These are phyloP conservation scores for Piezodorus guildinii DNA, from an alignment of 1,140 invertebrate species.

Conservation along the genomic window DNA sequence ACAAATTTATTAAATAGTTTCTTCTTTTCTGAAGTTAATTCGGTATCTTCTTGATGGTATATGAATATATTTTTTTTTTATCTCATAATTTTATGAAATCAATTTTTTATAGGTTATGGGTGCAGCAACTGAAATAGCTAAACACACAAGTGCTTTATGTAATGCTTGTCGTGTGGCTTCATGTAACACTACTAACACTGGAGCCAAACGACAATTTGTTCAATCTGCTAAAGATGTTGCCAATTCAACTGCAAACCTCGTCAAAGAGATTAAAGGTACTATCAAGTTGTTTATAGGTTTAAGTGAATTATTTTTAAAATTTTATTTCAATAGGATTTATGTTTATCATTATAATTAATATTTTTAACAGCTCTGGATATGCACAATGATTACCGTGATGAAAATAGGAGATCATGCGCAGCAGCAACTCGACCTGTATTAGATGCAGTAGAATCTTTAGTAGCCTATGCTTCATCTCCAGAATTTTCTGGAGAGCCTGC, in stretches of 20 bases:
- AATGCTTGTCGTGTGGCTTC: slow-evolving; percentile 89
- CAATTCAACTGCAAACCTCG: slow-evolving; percentile 85
- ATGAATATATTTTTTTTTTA: too few species aligned
- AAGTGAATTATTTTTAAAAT: not conserved
- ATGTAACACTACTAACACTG: slow-evolving; percentile 81
- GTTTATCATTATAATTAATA: not conserved
- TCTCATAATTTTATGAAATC: too few species aligned
- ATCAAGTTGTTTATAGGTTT: not conserved
- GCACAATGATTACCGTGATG: slow-evolving; percentile 54
- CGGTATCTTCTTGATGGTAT: too few species aligned
- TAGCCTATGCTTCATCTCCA: slow-evolving; percentile 81
- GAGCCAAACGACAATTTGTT: slow-evolving; percentile 92
- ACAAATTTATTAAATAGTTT: too few species aligned
- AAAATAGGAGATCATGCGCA: slow-evolving; percentile 62
- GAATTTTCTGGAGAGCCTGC: slow-evolving; percentile 89
- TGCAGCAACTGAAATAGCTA: slow-evolving; percentile 87
- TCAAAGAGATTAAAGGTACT: slow-evolving; percentile 78
- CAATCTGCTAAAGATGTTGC: slow-evolving; percentile 96
- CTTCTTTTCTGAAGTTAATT: too few species aligned
- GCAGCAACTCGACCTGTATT: slow-evolving; percentile 74
- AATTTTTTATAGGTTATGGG: slow-evolving; percentile 52
- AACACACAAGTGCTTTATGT: slow-evolving; percentile 90
- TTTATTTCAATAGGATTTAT: not conserved
- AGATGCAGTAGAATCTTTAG: slow-evolving; percentile 85
- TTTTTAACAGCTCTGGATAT: slow-evolving; percentile 51